Evolutionary conservation across 2,888 invertebrate species (phyloP).

Genomic region (Conchocele bisecta): DNA sequence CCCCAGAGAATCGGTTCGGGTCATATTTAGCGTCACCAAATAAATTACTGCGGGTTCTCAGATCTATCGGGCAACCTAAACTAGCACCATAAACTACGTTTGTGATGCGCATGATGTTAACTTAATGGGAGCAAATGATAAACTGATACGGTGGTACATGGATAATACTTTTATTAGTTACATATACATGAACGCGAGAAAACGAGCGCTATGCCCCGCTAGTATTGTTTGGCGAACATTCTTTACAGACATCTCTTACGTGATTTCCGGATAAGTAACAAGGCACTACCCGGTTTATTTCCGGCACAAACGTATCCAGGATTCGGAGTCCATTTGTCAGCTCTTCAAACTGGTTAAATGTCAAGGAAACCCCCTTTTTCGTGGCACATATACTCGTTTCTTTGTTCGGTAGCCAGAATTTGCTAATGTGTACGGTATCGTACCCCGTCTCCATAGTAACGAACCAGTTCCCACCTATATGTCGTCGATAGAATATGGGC

Average conservation of each 20-base stretch:
- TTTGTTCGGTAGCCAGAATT: slow-evolving; percentile 29
- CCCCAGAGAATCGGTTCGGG: no score
- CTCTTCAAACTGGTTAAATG: slow-evolving; percentile 27
- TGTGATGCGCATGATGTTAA: no score
- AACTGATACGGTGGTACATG: background rate
- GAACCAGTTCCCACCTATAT: slow-evolving; percentile 38
- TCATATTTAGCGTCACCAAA: no score
- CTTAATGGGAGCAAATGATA: no score
- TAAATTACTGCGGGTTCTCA: no score
- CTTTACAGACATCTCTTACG: background rate
- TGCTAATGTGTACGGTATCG: slow-evolving; percentile 24
- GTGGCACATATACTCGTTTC: slow-evolving; percentile 22
- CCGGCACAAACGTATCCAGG: slow-evolving; percentile 16
- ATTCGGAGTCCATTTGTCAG: slow-evolving; percentile 16
- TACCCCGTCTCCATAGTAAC: slow-evolving; percentile 23
- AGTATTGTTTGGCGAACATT: slow-evolving; percentile 10
- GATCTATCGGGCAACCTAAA: no score
- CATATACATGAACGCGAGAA: no score
- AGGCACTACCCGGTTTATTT: slow-evolving; percentile 6
- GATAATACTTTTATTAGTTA: no score
- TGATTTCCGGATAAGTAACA: slow-evolving; percentile 12
- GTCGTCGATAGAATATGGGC: slow-evolving; percentile 27
- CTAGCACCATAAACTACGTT: no score
- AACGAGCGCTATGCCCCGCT: background rate
- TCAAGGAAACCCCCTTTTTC: slow-evolving; percentile 30